These are phyloP conservation scores for Cephus rjabovi DNA, from an alignment of 2,888 invertebrate species.

Conservation along the genomic window DNA sequence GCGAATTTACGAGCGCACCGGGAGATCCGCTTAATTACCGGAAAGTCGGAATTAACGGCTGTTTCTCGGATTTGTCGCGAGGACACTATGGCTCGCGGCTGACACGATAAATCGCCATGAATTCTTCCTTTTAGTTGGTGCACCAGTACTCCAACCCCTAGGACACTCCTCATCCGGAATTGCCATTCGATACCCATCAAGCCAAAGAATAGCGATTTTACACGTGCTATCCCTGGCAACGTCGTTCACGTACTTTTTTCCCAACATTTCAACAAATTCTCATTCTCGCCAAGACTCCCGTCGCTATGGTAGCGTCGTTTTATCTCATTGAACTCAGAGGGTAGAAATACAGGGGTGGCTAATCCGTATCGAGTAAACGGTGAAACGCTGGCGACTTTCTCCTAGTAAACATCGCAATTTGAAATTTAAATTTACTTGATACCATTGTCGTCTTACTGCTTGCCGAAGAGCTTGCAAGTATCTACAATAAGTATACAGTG, in stretches of 20 bases:
- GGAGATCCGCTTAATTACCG: neutral
- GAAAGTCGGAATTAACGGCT: constrained; percentile 2
- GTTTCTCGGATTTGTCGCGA: constrained; percentile 5
- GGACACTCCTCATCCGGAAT: neutral
- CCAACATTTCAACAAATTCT: neutral
- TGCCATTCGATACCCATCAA: neutral
- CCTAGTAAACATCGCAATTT: constrained; percentile 44
- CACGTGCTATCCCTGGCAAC: neutral
- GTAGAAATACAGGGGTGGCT: constrained; percentile 19
- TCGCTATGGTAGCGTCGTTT: neutral
- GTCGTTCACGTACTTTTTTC: neutral
- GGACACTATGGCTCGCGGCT: neutral
- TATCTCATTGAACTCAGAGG: neutral
- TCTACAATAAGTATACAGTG: neutral
- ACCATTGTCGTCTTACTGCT: constrained; percentile 30
- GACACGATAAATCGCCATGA: neutral
- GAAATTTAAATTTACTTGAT: constrained; percentile 52
- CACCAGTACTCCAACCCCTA: neutral
- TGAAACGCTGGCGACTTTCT: constrained; percentile 27
- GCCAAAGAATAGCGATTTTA: neutral
- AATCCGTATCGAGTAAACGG: constrained; percentile 45
- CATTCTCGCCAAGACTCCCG: neutral
- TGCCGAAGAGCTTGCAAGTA: constrained; percentile 25
- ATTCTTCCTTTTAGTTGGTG: neutral
- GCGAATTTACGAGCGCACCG: neutral